Evolutionary conservation across 1,140 invertebrate species (phyloP), one percentile per base, ranked within the genome.

Genomic region (Copidosoma floridanum): DNA sequence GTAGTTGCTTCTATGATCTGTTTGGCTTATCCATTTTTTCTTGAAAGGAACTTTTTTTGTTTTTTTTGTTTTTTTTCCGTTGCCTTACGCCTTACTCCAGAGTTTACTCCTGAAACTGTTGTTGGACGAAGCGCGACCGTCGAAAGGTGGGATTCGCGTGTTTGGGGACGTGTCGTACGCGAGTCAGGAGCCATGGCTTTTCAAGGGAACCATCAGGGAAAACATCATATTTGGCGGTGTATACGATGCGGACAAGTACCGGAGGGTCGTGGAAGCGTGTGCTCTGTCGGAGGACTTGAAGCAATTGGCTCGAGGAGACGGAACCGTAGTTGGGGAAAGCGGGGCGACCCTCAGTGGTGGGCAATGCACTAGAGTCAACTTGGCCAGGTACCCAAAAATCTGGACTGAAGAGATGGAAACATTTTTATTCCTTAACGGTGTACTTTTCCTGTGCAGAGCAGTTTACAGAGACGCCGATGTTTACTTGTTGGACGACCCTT

Each of bases 271-370:
- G 2, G 83, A 85, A 59, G 86, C 86, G 35, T 92, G 90, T 70
- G 87, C 89, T 1, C 79, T 93, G 53, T 85, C 88, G 68, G 77
- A 84, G 20, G 95, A 97, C 74, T 87, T 97, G 68, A 83, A 85
- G 26, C 77, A 88, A 24, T 80, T 92, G 43, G 85, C 87, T 18
- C 83, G 87, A 65, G 89, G 89, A 8, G 95, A 97, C 72, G 85
- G 87, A 67, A 97, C 94, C 1, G 81, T 94, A 43, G 92, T 97
- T 8, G 94, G 94, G 1, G 86, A 90, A 63, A 81, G 90, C 61
- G 95, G 95, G 29, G 86, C 92, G 8, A 86, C 83, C 57, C 79
- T 93, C 3, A 95, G 91, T 75, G 95, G 94, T 52, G 94, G 95
- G 27, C 95, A 98, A 77, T 89, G 89, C 65, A 94, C 94, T 0